Evolutionary conservation across 2,797 vertebrate genomes (phyloP).

Genomic region (Hafferia zeledoni): DNA sequence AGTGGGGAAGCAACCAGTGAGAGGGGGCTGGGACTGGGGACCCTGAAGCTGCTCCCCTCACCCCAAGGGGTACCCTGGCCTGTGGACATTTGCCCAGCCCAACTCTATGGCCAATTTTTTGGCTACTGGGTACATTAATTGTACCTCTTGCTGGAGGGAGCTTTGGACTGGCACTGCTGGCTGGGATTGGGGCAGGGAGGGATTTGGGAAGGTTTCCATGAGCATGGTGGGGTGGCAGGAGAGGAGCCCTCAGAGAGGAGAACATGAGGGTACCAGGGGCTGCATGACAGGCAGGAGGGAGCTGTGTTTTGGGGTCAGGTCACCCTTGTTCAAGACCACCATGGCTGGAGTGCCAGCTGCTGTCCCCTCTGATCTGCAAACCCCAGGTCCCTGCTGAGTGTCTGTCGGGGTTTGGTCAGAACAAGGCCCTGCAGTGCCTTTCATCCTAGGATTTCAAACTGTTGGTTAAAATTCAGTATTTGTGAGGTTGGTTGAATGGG

Average conservation of each 20-base stretch:
- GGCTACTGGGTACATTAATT: constrained; percentile 41
- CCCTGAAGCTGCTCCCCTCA: not conserved
- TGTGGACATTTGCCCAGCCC: not conserved
- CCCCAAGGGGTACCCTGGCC: not conserved
- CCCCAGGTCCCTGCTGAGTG: not conserved
- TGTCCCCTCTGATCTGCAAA: not conserved
- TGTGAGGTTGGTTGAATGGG: not conserved
- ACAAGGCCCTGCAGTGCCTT: not conserved
- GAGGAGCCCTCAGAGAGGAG: not conserved
- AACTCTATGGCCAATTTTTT: constrained; percentile 38
- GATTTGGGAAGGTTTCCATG: not conserved
- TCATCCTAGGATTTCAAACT: not conserved
- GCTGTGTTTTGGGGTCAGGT: not conserved
- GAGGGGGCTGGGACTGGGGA: not conserved
- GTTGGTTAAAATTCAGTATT: not conserved
- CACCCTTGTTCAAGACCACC: rapidly evolving
- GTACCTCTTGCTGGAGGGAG: constrained; percentile 34
- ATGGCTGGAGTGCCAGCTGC: rapidly evolving
- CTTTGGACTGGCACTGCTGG: not conserved
- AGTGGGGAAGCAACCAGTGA: rapidly evolving
- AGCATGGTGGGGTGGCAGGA: not conserved
- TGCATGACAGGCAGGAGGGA: not conserved
- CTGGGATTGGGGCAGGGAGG: rapidly evolving
- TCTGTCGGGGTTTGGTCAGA: not conserved
- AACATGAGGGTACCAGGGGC: rapidly evolving